Base-by-base conservation (phyloP, 1,140 invertebrate species). In the Drosophila triauraria region DNA sequence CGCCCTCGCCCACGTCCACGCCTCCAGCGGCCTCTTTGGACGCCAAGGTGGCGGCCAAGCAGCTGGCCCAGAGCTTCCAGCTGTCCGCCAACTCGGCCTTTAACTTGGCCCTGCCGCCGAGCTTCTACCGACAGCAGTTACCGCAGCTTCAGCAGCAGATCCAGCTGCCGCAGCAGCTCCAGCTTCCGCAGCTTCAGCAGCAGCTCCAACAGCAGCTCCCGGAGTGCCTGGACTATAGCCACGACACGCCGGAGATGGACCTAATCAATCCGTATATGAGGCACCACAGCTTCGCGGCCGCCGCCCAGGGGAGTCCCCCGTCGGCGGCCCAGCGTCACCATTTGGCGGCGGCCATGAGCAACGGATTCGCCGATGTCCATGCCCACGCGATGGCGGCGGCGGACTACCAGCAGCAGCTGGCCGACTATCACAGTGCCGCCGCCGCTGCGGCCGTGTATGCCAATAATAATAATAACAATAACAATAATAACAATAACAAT, bases 251-350 rank as follows among this genome's bases (percentile, higher is more conserved):
- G 10, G 80, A 84, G 15, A 92, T 92, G 91, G 91, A 92, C 72
- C 69, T 92, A 15, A 91, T 92, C 40, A 92, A 92, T 81, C 91
- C 91, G n/a, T 92, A 92, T 72, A 92, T 92, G 91, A 63, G 91
- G 2, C 91, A 92, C 51, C 91, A 92, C 40, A 85, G 81, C n/a
- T 92, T 92, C 20, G 87, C 91, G 3, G 81, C 86, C 5, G 85
- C 85, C 43, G 71, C 85, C 20, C 86, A 91, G 42, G 60, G 70
- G 8, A 84, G 85, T 60, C 90, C 91, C 1, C 82, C 84, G 68
- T 74, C 80, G 67, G 75, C 90, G 40, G 82, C 90, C 0, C 91
- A 91, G 48, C 91, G 91, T 5, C 80, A 84, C 27, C 85, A 90
- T 54, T 54, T 84, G 63, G 85, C 80, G 43, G 84, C 84, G 5